Conservation (phyloP, 2,113 vertebrate species). For the Amphiprion percula region DNA sequence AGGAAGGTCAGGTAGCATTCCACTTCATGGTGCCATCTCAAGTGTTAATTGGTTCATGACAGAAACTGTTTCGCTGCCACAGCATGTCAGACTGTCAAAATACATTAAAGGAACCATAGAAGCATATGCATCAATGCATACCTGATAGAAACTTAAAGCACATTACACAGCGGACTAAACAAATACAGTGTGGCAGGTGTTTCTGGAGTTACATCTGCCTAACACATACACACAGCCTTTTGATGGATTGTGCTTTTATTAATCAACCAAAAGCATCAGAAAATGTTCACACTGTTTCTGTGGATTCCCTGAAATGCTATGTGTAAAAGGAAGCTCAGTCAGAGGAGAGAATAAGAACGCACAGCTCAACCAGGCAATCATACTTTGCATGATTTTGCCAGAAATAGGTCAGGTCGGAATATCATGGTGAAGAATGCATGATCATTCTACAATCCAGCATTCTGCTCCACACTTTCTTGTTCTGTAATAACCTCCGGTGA, state of each 20-base stretch:
- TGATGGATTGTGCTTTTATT: neutral
- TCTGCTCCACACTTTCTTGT: conserved; percentile 26
- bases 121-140: neutral
- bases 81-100: conserved; percentile 6
- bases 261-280: conserved; percentile 11
- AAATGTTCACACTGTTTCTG: neutral
- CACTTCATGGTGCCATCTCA: neutral
- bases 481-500: conserved; percentile 59
- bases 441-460: conserved; percentile 47
- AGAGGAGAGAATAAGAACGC: conserved; percentile 26
- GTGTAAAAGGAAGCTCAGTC: conserved; percentile 3
- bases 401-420: conserved; percentile 71
- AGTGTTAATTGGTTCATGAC: conserved; percentile 26
- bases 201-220: neutral
- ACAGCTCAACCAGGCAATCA: conserved; percentile 46
- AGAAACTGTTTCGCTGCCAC: neutral
- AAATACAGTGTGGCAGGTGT: neutral
- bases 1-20: conserved; percentile 5
- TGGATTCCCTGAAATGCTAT: conserved; percentile 24
- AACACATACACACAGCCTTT: neutral
- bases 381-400: conserved; percentile 41
- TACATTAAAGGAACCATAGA: neutral
- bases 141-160: neutral
- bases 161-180: neutral
- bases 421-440: conserved; percentile 46